Evolutionary conservation across 2,113 vertebrate species (phyloP).

Genomic region (Ahaetulla prasina): DNA sequence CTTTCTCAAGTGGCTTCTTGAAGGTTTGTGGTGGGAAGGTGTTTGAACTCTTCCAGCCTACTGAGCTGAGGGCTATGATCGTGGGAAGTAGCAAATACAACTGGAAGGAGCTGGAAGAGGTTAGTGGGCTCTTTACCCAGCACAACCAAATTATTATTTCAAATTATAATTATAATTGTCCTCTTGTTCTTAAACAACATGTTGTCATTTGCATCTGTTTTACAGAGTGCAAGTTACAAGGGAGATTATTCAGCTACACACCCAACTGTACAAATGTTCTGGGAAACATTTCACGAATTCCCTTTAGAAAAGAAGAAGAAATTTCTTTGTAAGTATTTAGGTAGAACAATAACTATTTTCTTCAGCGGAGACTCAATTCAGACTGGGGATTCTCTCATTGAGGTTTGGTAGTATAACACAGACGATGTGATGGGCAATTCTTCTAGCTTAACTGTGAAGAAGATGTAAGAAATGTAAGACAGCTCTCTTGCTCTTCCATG

Average conservation of each 20-base stretch:
- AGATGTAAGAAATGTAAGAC: too few species aligned
- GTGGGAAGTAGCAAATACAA: conserved; percentile 96
- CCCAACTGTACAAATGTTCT: conserved; percentile 90
- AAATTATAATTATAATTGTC: background rate
- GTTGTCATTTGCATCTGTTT: background rate
- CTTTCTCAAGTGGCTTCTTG: conserved; percentile 91
- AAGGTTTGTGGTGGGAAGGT: conserved; percentile 97
- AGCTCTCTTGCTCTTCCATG: background rate
- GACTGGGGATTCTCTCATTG: background rate
- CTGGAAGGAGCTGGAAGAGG: conserved; percentile 96
- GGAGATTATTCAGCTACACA: conserved; percentile 89
- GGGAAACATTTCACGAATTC: conserved; percentile 96
- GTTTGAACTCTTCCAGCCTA: conserved; percentile 92
- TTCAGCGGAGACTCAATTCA: background rate
- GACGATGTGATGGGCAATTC: background rate
- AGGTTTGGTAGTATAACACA: background rate
- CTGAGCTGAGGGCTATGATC: conserved; percentile 96
- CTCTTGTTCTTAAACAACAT: background rate
- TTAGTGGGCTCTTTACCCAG: conserved; percentile 46
- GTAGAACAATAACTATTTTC: background rate
- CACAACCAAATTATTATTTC: background rate
- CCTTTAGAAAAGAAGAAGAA: conserved; percentile 94
- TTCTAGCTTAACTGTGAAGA: background rate
- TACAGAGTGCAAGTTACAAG: conserved; percentile 86
- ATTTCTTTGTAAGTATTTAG: conserved; percentile 82